Evolutionary conservation across 1,140 invertebrate genomes (phyloP).

Genomic region (Drosophila parvula): DNA sequence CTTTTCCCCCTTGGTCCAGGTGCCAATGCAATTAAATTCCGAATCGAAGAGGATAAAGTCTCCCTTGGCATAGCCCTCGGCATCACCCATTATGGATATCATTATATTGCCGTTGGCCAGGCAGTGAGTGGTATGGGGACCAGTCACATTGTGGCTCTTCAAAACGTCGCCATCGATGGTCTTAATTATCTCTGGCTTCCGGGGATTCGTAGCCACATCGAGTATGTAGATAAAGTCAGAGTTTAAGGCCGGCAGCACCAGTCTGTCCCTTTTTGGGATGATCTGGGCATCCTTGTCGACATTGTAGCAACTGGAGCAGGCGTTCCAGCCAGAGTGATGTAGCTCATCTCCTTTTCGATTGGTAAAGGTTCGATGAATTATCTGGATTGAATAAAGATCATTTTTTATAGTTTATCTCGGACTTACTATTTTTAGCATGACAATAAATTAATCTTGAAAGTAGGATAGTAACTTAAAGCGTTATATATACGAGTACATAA

Average conservation of each 20-base stretch:
- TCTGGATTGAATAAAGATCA: constrained; percentile 85
- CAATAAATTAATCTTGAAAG: not conserved
- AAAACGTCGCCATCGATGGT: constrained; percentile 90
- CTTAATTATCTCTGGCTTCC: constrained; percentile 86
- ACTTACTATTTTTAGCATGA: too few species aligned
- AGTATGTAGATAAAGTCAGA: constrained; percentile 94
- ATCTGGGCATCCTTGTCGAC: constrained; percentile 84
- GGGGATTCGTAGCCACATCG: constrained; percentile 90
- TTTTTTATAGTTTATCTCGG: not conserved
- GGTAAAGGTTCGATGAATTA: constrained; percentile 93
- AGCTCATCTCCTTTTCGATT: constrained; percentile 93
- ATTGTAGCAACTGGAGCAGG: constrained; percentile 94
- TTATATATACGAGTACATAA: too few species aligned
- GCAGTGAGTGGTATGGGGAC: constrained; percentile 97
- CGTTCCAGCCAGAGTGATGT: constrained; percentile 98
- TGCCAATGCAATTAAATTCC: constrained; percentile 88
- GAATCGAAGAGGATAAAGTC: constrained; percentile 96
- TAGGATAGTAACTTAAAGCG: not conserved
- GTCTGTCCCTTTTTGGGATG: constrained; percentile 88
- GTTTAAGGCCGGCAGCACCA: constrained; percentile 93
- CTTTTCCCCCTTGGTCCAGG: constrained; percentile 88
- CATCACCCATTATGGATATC: constrained; percentile 96
- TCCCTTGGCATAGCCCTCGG: constrained; percentile 91
- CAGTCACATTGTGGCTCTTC: constrained; percentile 88
- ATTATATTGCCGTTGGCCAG: constrained; percentile 95